Evolutionary conservation across 2,797 vertebrate genomes (phyloP), one percentile per base, ranked within the genome.

Genomic region (Calcarius lapponicus): DNA sequence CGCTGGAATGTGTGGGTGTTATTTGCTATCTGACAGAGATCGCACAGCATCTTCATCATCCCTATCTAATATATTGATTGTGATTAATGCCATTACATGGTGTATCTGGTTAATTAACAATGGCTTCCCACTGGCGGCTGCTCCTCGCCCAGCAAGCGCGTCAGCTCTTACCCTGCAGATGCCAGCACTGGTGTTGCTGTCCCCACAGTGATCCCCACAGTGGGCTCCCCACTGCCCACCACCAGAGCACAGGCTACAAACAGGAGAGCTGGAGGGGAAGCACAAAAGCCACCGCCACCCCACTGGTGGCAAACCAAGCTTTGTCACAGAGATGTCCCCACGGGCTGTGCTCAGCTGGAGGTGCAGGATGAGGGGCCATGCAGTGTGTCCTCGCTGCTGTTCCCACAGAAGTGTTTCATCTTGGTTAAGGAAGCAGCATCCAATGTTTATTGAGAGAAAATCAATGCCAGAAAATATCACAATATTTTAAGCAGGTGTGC

Each of bases 21-120:
- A 13, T 61, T 86, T 86, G 80, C 72, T 92, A 45, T 85, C 87
- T 92, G 76, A 32, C 50, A 58, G 76, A 93, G 89, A 86, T 34
- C 91, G 76, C 29, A 20, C 58, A 84, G 66, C 72, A 38, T 74
- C 53, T 66, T 81, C 87, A 65, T 53, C 81, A 53, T 88, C 86
- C 57, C 92, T 93, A 51, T 85, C 94, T 96, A 72, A 88, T 88
- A 29, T 42, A 84, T 61, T 82, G 83, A 88, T 86, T 82, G 88
- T 90, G 93, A 96, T 91, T 96, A 97, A 93, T 72, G 76, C 83
- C 90, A 71, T 96, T 94, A 93, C 91, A 50, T 0, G 2, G 92
- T 5, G 0, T 87, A 69, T 89, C 95, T 83, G 83, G 96, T 96
- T 90, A 94, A 95, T 96, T 93, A 95, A 92, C 82, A 92, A 81